Conservation (phyloP, 2,888 invertebrate genomes). For the Lordiphosa fenestrarum region DNA sequence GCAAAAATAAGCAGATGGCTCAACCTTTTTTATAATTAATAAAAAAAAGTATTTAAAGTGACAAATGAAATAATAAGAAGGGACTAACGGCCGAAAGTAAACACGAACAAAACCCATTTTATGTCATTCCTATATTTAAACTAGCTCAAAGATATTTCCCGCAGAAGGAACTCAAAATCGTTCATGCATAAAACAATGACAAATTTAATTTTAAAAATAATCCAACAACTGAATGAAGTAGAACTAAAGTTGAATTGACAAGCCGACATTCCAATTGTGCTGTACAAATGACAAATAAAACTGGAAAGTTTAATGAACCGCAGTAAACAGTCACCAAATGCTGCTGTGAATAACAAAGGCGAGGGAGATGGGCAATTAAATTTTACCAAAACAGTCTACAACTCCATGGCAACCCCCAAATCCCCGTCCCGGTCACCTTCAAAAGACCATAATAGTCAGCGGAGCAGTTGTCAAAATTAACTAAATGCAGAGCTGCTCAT, state of each 20-base stretch:
- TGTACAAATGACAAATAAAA: slow-evolving; percentile 60
- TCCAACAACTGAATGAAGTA: slow-evolving; percentile 30
- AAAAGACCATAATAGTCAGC: slow-evolving; percentile 46
- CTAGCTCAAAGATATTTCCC: no score
- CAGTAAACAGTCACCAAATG: slow-evolving; percentile 47
- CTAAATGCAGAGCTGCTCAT: slow-evolving; percentile 66
- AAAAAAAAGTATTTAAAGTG: neutral
- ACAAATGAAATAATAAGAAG: neutral
- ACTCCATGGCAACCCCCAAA: slow-evolving; percentile 37
- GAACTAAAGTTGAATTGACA: slow-evolving; percentile 62
- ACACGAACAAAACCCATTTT: no score
- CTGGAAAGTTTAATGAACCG: slow-evolving; percentile 67
- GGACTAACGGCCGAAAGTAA: no score
- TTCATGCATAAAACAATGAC: slow-evolving; percentile 6
- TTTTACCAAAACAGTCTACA: slow-evolving; percentile 41
- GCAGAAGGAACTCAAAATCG: neutral
- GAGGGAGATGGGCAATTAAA: slow-evolving; percentile 50
- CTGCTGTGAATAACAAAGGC: slow-evolving; percentile 1
- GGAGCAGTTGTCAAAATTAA: slow-evolving; percentile 67
- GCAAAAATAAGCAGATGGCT: slow-evolving; percentile 1
- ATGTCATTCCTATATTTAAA: no score
- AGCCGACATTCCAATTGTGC: slow-evolving; percentile 64
- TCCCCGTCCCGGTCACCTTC: neutral
- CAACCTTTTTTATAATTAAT: slow-evolving; percentile 10
- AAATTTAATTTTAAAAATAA: slow-evolving; percentile 4